A percentile compares a stretch with the other conserved stretches of the same genome.
phyloP scores from a whole-genome alignment of 2,888 invertebrate species.

The Tetranychus truncatus region DNA sequence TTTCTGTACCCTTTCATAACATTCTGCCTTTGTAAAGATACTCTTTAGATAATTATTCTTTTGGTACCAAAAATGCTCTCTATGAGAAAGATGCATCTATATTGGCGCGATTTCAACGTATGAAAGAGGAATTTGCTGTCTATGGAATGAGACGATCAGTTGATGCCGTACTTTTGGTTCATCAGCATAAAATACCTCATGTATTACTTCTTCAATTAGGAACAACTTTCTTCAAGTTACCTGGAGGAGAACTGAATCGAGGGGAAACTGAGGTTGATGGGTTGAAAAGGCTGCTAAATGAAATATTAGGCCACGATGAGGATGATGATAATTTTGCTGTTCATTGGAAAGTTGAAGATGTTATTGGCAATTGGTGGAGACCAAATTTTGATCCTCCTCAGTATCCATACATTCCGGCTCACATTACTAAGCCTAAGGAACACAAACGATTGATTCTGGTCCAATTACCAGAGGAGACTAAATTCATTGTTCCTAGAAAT shows the following conservation, averaged over 20 bases:
- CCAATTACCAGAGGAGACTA: conserved; percentile 86
- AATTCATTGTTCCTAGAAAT: conserved; percentile 97
- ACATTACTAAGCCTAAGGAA: conserved; percentile 98
- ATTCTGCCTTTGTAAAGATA: conserved; percentile 32
- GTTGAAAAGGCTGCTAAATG: conserved; percentile 68
- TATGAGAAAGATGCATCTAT: conserved; percentile 98
- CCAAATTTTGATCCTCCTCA: conserved; percentile 98
- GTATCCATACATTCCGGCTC: conserved; percentile 97
- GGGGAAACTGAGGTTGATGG: conserved; percentile 96
- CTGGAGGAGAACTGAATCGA: conserved; percentile 88
- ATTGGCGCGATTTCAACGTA: conserved; percentile 87
- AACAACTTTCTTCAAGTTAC: conserved; percentile 96
- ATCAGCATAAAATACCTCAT: conserved; percentile 94
- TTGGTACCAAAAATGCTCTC: conserved; percentile 93
- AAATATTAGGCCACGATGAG: conserved; percentile 69
- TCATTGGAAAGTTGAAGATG: conserved; percentile 96
- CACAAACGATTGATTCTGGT: conserved; percentile 91
- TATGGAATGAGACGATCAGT: conserved; percentile 81
- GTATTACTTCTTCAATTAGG: conserved; percentile 88
- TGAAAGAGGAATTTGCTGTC: conserved; percentile 94
- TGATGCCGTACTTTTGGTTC: conserved; percentile 71
- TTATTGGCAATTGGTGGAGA: conserved; percentile 95
- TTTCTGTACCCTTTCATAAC: background rate
- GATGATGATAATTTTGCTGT: conserved; percentile 66
- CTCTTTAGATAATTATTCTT: conserved; percentile 95